Evolutionary conservation across 2,113 vertebrate genomes (phyloP).

Genomic region (Blennius ocellaris): DNA sequence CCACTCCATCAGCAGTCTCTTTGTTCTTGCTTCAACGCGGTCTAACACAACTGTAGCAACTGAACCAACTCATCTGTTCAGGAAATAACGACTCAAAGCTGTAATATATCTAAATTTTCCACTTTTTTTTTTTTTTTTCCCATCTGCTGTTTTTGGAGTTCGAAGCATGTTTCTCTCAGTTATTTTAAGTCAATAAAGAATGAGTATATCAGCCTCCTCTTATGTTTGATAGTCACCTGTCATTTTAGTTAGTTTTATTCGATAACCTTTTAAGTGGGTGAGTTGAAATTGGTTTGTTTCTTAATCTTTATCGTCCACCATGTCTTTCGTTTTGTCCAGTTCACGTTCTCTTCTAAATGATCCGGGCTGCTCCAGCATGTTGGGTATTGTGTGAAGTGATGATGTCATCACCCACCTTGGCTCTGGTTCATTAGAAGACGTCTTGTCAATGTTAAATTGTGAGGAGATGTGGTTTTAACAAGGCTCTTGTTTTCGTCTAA

Average conservation of each 20-base stretch:
- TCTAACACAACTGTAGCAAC: slow-evolving; percentile 66
- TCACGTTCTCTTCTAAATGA: too few relatives aligned
- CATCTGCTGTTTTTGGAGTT: slow-evolving; percentile 84
- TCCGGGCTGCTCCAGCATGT: too few relatives aligned
- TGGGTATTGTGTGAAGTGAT: too few relatives aligned
- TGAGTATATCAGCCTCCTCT: slow-evolving; percentile 79
- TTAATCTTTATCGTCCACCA: too few relatives aligned
- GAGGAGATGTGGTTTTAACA: too few relatives aligned
- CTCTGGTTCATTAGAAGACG: too few relatives aligned
- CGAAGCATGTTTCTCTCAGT: slow-evolving; percentile 92
- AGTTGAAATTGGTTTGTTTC: too few relatives aligned
- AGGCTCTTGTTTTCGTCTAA: too few relatives aligned
- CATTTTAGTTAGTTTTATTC: background rate
- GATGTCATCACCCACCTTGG: too few relatives aligned
- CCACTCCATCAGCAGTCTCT: slow-evolving; percentile 22
- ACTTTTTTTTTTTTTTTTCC: slow-evolving; percentile 59
- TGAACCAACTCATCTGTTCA: slow-evolving; percentile 75
- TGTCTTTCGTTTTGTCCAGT: too few relatives aligned
- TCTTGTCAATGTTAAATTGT: too few relatives aligned
- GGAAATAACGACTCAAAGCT: slow-evolving; percentile 85
- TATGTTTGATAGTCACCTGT: slow-evolving; percentile 7
- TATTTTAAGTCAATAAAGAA: slow-evolving; percentile 96
- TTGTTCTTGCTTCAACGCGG: slow-evolving; percentile 53
- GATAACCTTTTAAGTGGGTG: too few relatives aligned
- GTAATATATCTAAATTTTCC: slow-evolving; percentile 84